A percentile compares a stretch with the other conserved stretches of the same genome.
Conservation (phyloP, 2,797 vertebrate genomes). For the Cottoperca gobio region DNA sequence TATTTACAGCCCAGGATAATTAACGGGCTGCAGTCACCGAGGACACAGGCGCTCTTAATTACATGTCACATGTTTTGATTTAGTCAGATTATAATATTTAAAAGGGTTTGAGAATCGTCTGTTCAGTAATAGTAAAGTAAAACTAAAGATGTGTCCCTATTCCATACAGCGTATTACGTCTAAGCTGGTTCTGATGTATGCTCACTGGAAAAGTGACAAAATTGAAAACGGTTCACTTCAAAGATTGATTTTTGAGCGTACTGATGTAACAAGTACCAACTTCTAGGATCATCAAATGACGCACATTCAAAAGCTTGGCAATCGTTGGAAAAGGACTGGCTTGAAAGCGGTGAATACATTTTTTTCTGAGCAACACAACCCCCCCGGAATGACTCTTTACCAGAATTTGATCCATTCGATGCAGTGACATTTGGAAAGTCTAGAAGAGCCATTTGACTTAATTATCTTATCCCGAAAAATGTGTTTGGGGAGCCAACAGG, state of each 20-base stretch:
- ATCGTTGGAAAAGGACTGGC: not conserved
- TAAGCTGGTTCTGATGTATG: not conserved
- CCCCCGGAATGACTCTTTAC: not conserved
- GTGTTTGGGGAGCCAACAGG: not conserved
- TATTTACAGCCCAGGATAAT: constrained; percentile 73
- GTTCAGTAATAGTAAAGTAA: not conserved
- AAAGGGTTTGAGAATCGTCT: constrained; percentile 9
- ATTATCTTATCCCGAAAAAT: not conserved
- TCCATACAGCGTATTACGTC: not conserved
- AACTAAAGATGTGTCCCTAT: constrained; percentile 7
- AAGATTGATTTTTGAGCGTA: not conserved
- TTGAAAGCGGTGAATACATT: not conserved
- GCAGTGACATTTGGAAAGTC: not conserved
- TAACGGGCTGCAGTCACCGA: constrained; percentile 56
- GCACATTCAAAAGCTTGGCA: not conserved
- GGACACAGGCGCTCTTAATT: constrained; percentile 60
- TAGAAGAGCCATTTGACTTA: not conserved
- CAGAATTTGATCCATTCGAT: not conserved
- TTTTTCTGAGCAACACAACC: not conserved
- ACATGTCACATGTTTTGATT: constrained; percentile 59
- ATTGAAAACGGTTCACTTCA: not conserved
- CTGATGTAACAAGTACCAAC: not conserved
- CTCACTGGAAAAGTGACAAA: not conserved
- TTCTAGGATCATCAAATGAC: not conserved
- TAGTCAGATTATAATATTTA: constrained; percentile 40